phyloP scores from a whole-genome alignment of 2,797 vertebrate genomes.

The Podargus strigoides region DNA sequence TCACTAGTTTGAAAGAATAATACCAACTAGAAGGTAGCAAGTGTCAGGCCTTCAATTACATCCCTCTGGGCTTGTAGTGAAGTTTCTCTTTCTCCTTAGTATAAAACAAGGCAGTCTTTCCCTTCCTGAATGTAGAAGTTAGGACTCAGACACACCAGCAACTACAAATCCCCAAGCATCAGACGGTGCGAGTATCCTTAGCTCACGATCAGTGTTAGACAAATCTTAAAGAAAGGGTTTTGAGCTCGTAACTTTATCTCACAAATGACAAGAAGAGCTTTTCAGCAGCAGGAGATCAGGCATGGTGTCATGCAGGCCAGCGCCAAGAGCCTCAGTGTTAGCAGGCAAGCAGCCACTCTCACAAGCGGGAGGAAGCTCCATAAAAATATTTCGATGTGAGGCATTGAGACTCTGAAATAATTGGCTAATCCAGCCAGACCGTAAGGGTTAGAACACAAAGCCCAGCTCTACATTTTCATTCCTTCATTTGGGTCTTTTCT shows the following conservation, averaged over 20 bases:
- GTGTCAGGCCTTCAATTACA: not conserved
- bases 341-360: not conserved
- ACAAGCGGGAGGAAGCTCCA: not conserved
- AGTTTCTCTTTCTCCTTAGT: not conserved
- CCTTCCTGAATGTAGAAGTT: not conserved
- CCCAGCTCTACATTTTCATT: not conserved
- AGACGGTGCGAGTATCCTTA: not conserved
- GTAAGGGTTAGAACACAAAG: not conserved
- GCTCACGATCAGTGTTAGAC: not conserved
- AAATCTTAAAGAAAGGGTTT: not conserved
- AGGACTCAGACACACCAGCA: not conserved
- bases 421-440: not conserved
- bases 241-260: not conserved
- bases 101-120: not conserved
- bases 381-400: not conserved
- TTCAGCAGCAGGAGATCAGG: not conserved
- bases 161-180: not conserved
- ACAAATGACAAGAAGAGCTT: not conserved
- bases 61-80: not conserved
- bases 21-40: not conserved
- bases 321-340: fast-evolving
- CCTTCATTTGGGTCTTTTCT: not conserved
- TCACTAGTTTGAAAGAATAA: not conserved
- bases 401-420: not conserved
- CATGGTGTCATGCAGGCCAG: fast-evolving